Evolutionary conservation across 2,797 vertebrate species (phyloP).

Genomic region (Pseudopleuronectes americanus): DNA sequence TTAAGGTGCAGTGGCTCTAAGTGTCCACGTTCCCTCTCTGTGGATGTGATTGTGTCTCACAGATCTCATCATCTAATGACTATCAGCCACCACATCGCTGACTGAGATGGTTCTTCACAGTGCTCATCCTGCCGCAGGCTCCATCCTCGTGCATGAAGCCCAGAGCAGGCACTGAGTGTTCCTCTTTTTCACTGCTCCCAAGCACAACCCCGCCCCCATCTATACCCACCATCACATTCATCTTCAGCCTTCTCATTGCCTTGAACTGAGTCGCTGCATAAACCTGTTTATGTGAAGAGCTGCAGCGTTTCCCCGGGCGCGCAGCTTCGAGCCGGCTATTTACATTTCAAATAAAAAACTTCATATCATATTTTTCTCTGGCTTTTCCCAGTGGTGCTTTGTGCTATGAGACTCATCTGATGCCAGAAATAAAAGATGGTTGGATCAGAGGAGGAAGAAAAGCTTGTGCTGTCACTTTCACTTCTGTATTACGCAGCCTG

Average conservation of each 20-base stretch:
- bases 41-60: too few relatives aligned
- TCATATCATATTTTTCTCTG: slow-evolving; percentile 39
- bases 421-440: slow-evolving; percentile 45
- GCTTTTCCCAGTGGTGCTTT: slow-evolving; percentile 26
- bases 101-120: slow-evolving; percentile 22
- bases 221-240: not conserved
- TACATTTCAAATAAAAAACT: slow-evolving; percentile 69
- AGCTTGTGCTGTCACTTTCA: slow-evolving; percentile 44
- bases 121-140: slow-evolving; percentile 19
- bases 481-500: slow-evolving; percentile 43
- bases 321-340: slow-evolving; percentile 47
- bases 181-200: slow-evolving; percentile 8
- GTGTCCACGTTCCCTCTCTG: not conserved
- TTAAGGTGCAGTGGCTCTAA: not conserved
- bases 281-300: slow-evolving; percentile 17
- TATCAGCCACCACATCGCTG: slow-evolving; percentile 58
- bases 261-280: not conserved
- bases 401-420: slow-evolving; percentile 38
- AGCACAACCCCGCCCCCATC: not conserved
- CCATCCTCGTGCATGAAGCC: slow-evolving; percentile 17
- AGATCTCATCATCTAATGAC: slow-evolving; percentile 18
- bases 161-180: slow-evolving; percentile 18
- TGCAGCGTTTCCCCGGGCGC: slow-evolving; percentile 7
- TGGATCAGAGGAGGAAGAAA: slow-evolving; percentile 32
- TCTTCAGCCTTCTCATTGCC: not conserved